Base-by-base conservation (phyloP, 1,140 invertebrate genomes). In the Dysdera silvatica region DNA sequence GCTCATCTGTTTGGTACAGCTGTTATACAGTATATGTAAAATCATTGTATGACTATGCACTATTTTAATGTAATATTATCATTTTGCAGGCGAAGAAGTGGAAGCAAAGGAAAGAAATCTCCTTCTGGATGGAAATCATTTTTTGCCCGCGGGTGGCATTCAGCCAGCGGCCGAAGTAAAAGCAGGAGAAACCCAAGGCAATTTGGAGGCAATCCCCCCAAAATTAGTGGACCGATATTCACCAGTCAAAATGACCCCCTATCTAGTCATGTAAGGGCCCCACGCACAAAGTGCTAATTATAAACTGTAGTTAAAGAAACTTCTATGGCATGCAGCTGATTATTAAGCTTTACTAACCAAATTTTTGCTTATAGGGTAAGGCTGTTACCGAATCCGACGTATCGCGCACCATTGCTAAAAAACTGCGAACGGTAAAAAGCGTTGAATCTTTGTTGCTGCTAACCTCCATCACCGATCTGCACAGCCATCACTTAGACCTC, bases 101-200 rank as follows among this genome's bases (percentile, higher is more conserved):
- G 70, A 73, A 74, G 72, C 2, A 80, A 85, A 52, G 79, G 81
- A 7, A 89, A 89, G 73, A 81, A 87, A 14, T 87, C 86, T 2
- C 86, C 87, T 0, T 80, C 85, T 0, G 87, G 87, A n/a, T 91
- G 88, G 88, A 82, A 86, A 45, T 85, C 85, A 2, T 80, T 90
- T 37, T 89, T 88, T 56, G 65, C 65, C 14, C 61, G 71, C 12
- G 53, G 56, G 4, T 57, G 59, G 53, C 56, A 52, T 43, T 59
- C 71, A 80, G 82, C 35, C 79, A 82, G 51, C 31, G 53, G 58
- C 4, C 12, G 61, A 3, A 29, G 61, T 6, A 63, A 63, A 29
- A 61, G 40, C 31, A 18, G 49, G 10, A 52, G 61, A 6, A 16
- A 20, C 23, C 33, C 37, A 18, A 37, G 52, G 6, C 14, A 37